Base-by-base conservation (phyloP, 2,113 vertebrate genomes). In the Panurus biarmicus region DNA sequence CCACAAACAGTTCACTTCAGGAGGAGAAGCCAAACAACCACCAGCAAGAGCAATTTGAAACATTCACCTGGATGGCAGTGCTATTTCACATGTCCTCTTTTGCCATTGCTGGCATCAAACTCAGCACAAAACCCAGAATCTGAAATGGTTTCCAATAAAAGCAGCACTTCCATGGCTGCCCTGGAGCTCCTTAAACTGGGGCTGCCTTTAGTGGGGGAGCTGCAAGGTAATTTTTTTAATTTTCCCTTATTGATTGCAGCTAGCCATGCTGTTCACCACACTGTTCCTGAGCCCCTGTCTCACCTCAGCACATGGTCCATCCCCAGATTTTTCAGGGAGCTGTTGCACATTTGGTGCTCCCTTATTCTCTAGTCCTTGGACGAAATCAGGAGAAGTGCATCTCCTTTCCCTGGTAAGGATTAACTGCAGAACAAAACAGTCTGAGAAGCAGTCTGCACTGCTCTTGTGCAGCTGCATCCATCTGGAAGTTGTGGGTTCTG, bases 221-320 rank as follows among this genome's bases (percentile, higher is more conserved):
- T n/a, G 35, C 40, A 69, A 33, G 33, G 9, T 76, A 25, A 8
- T 16, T 84, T 48, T 40, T 35, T 50, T 19, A 9, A 5, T 61
- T 94, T 89, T 57, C 19, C 23, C 61, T 42, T 84, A 33, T 1
- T 6, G 47, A n/a, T 57, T 36, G 24, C 50, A 77, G 40, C 19
- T 40, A 31, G 36, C 22, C 31, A 12, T 2, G 9, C 50, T 53
- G 26, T 10, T 70, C 60, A 35, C 25, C 21, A 16, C 1, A 0
- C n/a, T 62, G 60, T 8, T 53, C 21, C 57, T 62, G 67, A 87
- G 53, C 2, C 6, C 3, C 6, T 18, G 0, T 19, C 62, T 50
- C 14, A 1, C 45, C 54, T 33, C 9, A 3, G 7, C 14, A 51
- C 22, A 5, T 1, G 26, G 20, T 5, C 57, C 60, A 61, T 17